Evolutionary conservation across 2,797 vertebrate species (phyloP), one percentile per base, ranked within the genome.

Genomic region (Sebastes kiyomatsui): DNA sequence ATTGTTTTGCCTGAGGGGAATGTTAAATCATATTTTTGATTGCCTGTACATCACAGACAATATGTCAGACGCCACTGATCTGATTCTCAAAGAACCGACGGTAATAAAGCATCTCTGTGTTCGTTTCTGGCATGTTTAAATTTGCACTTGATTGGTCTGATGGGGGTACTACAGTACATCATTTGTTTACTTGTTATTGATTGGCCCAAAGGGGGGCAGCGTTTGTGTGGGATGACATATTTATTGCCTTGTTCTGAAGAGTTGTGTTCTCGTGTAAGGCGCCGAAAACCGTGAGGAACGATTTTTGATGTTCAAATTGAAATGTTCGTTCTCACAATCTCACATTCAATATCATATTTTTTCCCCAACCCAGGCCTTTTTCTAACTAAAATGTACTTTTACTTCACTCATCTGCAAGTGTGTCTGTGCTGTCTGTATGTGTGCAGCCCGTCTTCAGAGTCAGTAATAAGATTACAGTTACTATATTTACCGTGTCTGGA

Each of bases 161-260:
- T 78, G 88, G 82, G 87, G 77, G 74, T 74, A 80, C 70, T 18
- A 10, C 49, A 52, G 49, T 83, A 79, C 84, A 89, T 83, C 52
- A 82, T 85, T 85, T 87, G 85, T 92, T 92, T 87, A 91, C 84
- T 88, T 80, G 77, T 87, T 86, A 88, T 86, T 91, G 81, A 93
- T 89, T 90, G 90, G 80, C 84, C 83, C 85, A 83, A 80, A 86
- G 82, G 80, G 77, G 82, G 69, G 75, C 66, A 67, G 67, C 5
- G 6, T 85, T 85, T 72, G 81, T 60, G 61, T 75, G 67, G 66
- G 75, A 80, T 75, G 86, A 73, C 76, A 79, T 62, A 82, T 88
- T 92, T 88, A 88, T 77, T 84, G 76, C 75, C 81, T 89, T 70
- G 83, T 93, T 90, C 80, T 85, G 54, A 83, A 83, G 74, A 76